Base-by-base conservation (phyloP, 2,888 invertebrate species). In the Pyrrhosoma nymphula region DNA sequence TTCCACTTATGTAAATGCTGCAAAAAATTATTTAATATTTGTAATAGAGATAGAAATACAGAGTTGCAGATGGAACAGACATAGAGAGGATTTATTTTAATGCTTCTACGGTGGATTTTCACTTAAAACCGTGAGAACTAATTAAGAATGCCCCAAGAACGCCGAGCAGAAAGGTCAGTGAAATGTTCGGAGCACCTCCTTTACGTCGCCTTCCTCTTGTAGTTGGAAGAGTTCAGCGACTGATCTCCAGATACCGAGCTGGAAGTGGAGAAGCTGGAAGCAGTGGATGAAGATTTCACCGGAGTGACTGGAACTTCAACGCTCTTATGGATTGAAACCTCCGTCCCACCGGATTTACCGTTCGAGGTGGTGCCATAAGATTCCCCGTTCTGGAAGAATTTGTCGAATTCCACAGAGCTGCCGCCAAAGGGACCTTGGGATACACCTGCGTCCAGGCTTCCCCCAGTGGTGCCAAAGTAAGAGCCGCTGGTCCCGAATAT, bases 191-290 rank as follows among this genome's bases (percentile, higher is more conserved):
- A 16, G 35, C 14, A 82, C 1, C 10, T 82, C 1, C 10, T 82
- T 82, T 82, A 82, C 35, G 82, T 63, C 35, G 39, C 75, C 56
- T 93, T 93, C 60, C 93, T 93, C 75, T 93, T 93, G 55, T 69
- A 93, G 23, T 69, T 93, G 39, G 69, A 93, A 47, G 89, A 89
- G 26, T 56, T 39, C 2, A 69, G 47, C 6, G 47, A 0, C 35
- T 63, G 26, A 26, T 0, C 23, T n/a, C 63, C 39, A 26, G 93
- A n/a, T 47, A 69, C 39, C 16, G 93, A 47, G n/a, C 26, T 93
- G n/a, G 93, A 26, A 18, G 69, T 18, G 2, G 69, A 63, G 69
- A 26, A 69, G 18, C 69, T 47, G 35, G 93, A 47, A 2, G 47
- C 82, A 14, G 6, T 10, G 39, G 93, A 69, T 69, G 47, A 63